A percentile compares a stretch with the other conserved stretches of the same genome.
Evolutionary conservation across 2,797 vertebrate genomes (phyloP).

Genomic region (Echiichthys vipera): DNA sequence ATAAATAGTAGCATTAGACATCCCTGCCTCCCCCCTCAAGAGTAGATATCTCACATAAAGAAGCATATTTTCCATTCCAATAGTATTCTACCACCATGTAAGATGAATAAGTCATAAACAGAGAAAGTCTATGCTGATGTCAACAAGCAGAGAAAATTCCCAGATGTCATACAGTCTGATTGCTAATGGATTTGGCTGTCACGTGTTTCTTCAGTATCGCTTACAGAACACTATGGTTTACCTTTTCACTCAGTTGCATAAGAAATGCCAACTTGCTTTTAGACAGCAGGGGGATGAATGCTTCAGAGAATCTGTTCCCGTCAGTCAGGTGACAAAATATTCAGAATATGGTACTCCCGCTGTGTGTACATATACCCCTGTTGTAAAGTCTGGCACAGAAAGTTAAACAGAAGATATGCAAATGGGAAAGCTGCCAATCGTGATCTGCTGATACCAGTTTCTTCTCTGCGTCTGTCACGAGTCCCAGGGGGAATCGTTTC

Average conservation of each 20-base stretch:
- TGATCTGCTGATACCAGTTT: conserved; percentile 44
- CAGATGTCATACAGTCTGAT: conserved; percentile 30
- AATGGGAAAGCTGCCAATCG: conserved; percentile 62
- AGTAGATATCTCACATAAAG: conserved; percentile 18
- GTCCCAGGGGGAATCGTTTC: conserved; percentile 61
- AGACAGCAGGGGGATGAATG: conserved; percentile 14
- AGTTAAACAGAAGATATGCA: conserved; percentile 65
- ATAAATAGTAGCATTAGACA: conserved; percentile 58
- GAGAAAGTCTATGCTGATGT: conserved; percentile 57
- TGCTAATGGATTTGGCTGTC: conserved; percentile 64
- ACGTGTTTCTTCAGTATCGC: conserved; percentile 41
- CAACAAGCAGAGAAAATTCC: conserved; percentile 51
- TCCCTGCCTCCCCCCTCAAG: conserved; percentile 5
- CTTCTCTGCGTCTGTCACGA: conserved; percentile 52
- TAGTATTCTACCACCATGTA: conserved; percentile 43
- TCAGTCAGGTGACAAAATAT: conserved; percentile 43
- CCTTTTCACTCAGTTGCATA: conserved; percentile 52
- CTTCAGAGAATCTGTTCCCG: conserved; percentile 21
- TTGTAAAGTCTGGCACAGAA: conserved; percentile 35
- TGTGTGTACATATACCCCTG: conserved; percentile 41
- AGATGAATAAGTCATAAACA: conserved; percentile 74
- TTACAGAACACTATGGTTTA: conserved; percentile 20
- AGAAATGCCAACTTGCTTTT: conserved; percentile 28
- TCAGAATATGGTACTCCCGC: conserved; percentile 24
- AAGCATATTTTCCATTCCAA: conserved; percentile 44